phyloP scores from a whole-genome alignment of 2,113 vertebrate genomes.

The Passer montanus region DNA sequence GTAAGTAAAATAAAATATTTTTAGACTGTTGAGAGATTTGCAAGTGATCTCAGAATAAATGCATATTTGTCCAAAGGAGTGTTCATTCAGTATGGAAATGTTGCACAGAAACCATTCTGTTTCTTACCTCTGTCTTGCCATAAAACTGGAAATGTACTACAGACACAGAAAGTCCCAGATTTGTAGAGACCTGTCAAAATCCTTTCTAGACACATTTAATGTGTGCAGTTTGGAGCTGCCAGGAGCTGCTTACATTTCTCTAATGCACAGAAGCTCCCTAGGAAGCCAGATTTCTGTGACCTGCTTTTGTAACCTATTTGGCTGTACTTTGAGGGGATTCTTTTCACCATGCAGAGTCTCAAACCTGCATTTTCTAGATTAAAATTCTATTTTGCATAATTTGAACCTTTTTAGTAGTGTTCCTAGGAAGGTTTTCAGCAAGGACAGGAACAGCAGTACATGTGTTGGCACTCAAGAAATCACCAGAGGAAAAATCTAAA shows the following conservation, averaged over 20 bases:
- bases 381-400: constrained; percentile 6
- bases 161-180: not conserved
- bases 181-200: not conserved
- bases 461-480: not conserved
- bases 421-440: not conserved
- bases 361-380: constrained; percentile 21
- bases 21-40: not conserved
- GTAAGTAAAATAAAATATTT: not conserved
- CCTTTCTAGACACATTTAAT: not conserved
- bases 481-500: not conserved
- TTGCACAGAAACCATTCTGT: not conserved
- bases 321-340: not conserved
- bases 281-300: not conserved
- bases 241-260: not conserved
- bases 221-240: not conserved
- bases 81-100: not conserved
- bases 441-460: not conserved
- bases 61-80: not conserved
- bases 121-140: not conserved
- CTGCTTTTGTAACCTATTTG: not conserved
- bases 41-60: not conserved
- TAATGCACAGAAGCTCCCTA: not conserved
- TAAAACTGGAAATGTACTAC: not conserved
- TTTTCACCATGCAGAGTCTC: not conserved
- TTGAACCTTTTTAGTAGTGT: not conserved